Conservation (phyloP, 2,888 invertebrate species). For the Muschampia plurimacula region DNA sequence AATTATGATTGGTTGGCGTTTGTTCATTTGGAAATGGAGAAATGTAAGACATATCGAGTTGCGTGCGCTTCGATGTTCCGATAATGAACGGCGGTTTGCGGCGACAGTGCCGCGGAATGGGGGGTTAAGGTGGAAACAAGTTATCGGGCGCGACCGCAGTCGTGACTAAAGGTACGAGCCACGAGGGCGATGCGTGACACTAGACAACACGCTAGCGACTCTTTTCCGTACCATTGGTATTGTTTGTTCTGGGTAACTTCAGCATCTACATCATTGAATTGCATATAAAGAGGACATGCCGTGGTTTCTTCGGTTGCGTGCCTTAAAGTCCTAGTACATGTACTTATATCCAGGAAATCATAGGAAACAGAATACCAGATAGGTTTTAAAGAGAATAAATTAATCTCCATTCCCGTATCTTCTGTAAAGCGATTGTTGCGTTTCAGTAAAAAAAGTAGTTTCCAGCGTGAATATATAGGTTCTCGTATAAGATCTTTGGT, state of each 20-base stretch:
- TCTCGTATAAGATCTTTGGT: no score
- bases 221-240: neutral
- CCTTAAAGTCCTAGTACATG: no score
- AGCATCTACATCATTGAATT: neutral
- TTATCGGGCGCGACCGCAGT: neutral
- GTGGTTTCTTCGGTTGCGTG: no score
- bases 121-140: constrained; percentile 10
- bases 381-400: no score
- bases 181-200: neutral
- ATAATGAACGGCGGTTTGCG: constrained; percentile 37
- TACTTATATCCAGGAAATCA: no score
- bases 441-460: no score
- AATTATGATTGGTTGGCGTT: constrained; percentile 77
- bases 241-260: neutral
- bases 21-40: constrained; percentile 73
- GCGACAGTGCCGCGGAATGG: constrained; percentile 6
- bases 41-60: constrained; percentile 43
- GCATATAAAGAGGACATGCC: no score
- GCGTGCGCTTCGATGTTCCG: constrained; percentile 43
- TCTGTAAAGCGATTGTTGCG: no score
- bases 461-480: no score
- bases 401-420: no score
- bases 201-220: neutral
- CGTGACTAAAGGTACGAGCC: neutral
- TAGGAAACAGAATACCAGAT: no score